A percentile compares a stretch with the other conserved stretches of the same genome.
Evolutionary conservation across 2,888 invertebrate species (phyloP).

Genomic region (Aleiodes testaceus): DNA sequence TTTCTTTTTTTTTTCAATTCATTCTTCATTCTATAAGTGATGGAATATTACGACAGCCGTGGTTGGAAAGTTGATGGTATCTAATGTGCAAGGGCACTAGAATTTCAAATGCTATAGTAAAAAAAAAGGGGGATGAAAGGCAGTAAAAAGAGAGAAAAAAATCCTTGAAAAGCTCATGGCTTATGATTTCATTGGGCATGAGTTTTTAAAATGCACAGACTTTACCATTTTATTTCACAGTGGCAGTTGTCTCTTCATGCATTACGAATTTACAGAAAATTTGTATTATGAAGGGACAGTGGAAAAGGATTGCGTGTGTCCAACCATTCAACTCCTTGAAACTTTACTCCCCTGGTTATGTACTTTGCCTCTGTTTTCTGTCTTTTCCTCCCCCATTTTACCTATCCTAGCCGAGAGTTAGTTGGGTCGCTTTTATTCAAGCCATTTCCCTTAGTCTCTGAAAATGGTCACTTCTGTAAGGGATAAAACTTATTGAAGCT

Average conservation of each 20-base stretch:
- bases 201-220: neutral
- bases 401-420: constrained; percentile 6
- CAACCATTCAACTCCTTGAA: constrained; percentile 27
- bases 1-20: neutral
- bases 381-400: neutral
- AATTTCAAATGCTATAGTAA: constrained; percentile 11
- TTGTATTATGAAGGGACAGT: constrained; percentile 33
- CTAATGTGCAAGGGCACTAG: constrained; percentile 1
- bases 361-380: neutral
- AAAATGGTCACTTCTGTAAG: constrained; percentile 25
- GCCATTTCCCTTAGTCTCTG: constrained; percentile 9
- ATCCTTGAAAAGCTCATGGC: constrained; percentile 5
- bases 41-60: constrained; percentile 1
- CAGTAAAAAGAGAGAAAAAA: neutral
- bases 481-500: constrained; percentile 26
- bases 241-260: constrained; percentile 37
- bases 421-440: neutral
- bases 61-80: constrained; percentile 9
- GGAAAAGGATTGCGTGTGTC: constrained; percentile 39
- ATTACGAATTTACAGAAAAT: constrained; percentile 57
- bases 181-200: constrained; percentile 26
- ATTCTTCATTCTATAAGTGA: neutral
- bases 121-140: neutral
- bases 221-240: neutral
- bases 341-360: constrained; percentile 2